Evolutionary conservation across 2,113 vertebrate genomes (phyloP).

Genomic region (Colinus virginianus): DNA sequence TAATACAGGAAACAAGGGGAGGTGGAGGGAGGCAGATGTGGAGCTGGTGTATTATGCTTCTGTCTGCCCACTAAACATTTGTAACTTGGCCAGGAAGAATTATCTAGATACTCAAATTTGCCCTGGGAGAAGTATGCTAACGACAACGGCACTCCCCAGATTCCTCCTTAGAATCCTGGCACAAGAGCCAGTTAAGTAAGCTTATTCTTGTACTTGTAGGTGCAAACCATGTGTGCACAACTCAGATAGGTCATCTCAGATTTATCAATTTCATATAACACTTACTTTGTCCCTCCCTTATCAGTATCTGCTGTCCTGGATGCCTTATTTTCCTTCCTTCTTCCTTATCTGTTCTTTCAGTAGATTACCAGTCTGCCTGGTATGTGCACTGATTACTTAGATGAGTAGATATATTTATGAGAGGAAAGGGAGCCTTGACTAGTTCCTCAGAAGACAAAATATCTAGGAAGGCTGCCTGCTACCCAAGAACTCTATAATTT

Average conservation of each 20-base stretch:
- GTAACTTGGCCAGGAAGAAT: not conserved
- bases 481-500: not conserved
- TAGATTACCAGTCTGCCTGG: not conserved
- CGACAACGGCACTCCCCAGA: not conserved
- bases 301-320: not conserved
- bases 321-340: fast-evolving
- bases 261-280: not conserved
- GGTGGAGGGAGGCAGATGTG: not conserved
- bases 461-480: not conserved
- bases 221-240: not conserved
- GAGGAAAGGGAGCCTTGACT: not conserved
- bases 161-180: not conserved
- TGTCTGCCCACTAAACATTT: not conserved
- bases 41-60: not conserved
- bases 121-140: fast-evolving
- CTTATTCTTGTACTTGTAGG: not conserved
- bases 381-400: not conserved
- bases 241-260: not conserved
- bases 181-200: not conserved
- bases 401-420: not conserved
- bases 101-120: not conserved
- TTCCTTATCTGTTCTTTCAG: not conserved
- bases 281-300: not conserved
- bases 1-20: not conserved
- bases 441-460: not conserved